Percentiles rank a stretch among this genome's conserved stretches.
Evolutionary conservation across 2,888 invertebrate species (phyloP).

Genomic region (Priocnemis perturbator): DNA sequence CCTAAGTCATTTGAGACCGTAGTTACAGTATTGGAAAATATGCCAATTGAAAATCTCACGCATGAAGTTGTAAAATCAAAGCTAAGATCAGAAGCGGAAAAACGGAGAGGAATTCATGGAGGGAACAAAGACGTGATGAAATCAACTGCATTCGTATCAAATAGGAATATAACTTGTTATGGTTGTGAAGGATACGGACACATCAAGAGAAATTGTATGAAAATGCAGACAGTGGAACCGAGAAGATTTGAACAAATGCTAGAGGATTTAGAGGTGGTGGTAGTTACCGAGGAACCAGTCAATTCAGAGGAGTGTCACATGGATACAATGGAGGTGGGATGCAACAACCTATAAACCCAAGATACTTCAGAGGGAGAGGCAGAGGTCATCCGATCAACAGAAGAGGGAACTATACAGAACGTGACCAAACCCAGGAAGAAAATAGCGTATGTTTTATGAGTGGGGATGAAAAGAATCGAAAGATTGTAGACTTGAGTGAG

Average conservation of each 20-base stretch:
- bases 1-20: slow-evolving; percentile 13
- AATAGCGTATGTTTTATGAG: too few species aligned
- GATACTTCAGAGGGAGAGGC: neutral
- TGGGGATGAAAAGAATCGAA: slow-evolving; percentile 6
- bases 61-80: neutral
- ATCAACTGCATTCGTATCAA: neutral
- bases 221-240: neutral
- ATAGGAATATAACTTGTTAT: neutral
- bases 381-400: neutral
- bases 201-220: neutral
- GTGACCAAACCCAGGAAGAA: neutral
- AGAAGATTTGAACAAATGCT: neutral
- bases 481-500: neutral
- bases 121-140: neutral
- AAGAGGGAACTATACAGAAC: neutral
- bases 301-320: neutral
- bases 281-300: neutral
- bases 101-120: neutral
- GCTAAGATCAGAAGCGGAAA: too few species aligned
- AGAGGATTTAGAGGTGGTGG: neutral
- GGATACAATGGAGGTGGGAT: too few species aligned
- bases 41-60: neutral
- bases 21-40: neutral
- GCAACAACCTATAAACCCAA: too few species aligned
- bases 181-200: slow-evolving; percentile 5